Conservation (phyloP, 2,797 vertebrate species). For the Ctenosaura bakeri region DNA sequence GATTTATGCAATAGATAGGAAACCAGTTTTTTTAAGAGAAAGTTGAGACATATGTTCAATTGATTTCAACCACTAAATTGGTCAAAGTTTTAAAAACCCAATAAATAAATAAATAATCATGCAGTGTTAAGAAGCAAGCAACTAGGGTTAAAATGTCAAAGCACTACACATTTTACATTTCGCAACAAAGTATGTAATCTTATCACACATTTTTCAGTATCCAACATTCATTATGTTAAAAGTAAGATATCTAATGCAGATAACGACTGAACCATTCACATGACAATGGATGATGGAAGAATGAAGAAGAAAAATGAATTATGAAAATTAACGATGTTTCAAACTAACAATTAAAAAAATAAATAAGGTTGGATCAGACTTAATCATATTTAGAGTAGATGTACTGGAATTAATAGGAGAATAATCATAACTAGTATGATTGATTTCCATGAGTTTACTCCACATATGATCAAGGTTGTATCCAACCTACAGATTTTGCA, state of each 20-base stretch:
- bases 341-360: slow-evolving; percentile 54
- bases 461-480: background rate
- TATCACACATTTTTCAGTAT: slow-evolving; percentile 53
- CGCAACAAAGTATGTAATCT: slow-evolving; percentile 74
- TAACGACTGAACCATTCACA: slow-evolving; percentile 64
- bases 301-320: slow-evolving; percentile 64
- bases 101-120: slow-evolving; percentile 38
- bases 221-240: slow-evolving; percentile 50
- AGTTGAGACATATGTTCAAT: slow-evolving; percentile 79
- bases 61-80: background rate
- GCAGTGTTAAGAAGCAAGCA: slow-evolving; percentile 77
- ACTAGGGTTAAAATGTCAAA: slow-evolving; percentile 56
- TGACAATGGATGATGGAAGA: slow-evolving; percentile 58
- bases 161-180: slow-evolving; percentile 79
- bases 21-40: slow-evolving; percentile 46
- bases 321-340: slow-evolving; percentile 69
- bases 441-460: slow-evolving; percentile 5
- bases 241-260: slow-evolving; percentile 42
- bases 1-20: slow-evolving; percentile 23
- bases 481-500: slow-evolving; percentile 45
- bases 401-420: background rate
- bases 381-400: background rate
- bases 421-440: background rate
- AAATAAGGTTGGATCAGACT: too few relatives aligned
- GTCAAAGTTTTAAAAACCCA: background rate